Percentiles rank a stretch among this genome's conserved stretches.
These are phyloP conservation scores for Daktulosphaira vitifoliae DNA, from an alignment of 1,140 invertebrate genomes.

Conservation along the genomic window DNA sequence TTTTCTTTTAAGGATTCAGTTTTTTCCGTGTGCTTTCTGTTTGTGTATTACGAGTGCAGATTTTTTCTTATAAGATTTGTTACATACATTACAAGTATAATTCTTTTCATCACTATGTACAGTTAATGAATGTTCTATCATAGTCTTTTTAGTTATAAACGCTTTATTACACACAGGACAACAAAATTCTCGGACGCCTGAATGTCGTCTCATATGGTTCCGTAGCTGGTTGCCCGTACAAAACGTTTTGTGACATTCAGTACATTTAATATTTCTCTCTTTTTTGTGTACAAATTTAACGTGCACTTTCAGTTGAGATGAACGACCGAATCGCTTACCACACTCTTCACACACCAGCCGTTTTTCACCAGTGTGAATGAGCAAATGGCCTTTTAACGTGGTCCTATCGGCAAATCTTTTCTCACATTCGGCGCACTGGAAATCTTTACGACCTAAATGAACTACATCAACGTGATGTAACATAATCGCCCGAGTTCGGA, in stretches of 20 bases:
- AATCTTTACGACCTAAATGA: background rate
- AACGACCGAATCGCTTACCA: background rate
- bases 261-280: background rate
- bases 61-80: background rate
- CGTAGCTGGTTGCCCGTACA: background rate
- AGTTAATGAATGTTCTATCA: background rate
- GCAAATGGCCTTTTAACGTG: background rate
- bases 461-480: background rate
- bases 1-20: too few species aligned
- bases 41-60: background rate
- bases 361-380: constrained; percentile 5
- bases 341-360: background rate
- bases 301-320: constrained; percentile 1
- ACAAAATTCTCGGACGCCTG: background rate
- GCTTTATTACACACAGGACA: background rate
- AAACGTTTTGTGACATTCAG: background rate
- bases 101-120: background rate
- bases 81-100: background rate
- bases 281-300: background rate
- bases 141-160: background rate
- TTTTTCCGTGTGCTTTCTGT: background rate
- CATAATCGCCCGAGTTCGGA: background rate
- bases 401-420: constrained; percentile 4
- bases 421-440: background rate
- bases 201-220: background rate